phyloP scores from a whole-genome alignment of 64 coral and sea anemone species.

The Anthopleura sola region DNA sequence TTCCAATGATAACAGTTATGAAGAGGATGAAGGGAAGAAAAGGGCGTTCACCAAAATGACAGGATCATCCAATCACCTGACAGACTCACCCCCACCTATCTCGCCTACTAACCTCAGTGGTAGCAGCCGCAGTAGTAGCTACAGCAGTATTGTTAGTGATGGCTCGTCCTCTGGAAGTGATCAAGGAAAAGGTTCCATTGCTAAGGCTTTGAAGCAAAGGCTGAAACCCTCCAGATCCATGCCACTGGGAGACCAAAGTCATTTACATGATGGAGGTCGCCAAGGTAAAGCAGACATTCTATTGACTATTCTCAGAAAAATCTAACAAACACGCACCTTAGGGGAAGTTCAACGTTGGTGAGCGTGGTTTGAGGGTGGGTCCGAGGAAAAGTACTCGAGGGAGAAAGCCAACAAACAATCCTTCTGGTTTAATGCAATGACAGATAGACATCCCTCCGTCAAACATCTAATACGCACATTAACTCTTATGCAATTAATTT shows the following conservation, averaged over 20 bases:
- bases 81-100: conserved; percentile 68
- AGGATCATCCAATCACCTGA: conserved; percentile 39
- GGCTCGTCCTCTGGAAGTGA: conserved; percentile 58
- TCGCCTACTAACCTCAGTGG: conserved; percentile 70
- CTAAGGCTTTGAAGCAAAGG: conserved; percentile 47
- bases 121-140: conserved; percentile 82
- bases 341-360: too few species aligned
- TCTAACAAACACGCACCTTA: too few species aligned
- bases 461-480: not conserved
- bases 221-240: conserved; percentile 57
- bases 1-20: conserved; percentile 77
- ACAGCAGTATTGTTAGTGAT: conserved; percentile 80
- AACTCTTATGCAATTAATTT: too few species aligned
- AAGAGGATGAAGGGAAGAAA: conserved; percentile 53
- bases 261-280: not conserved
- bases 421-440: too few species aligned
- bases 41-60: conserved; percentile 48
- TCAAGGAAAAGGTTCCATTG: conserved; percentile 40
- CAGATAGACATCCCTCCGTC: not conserved
- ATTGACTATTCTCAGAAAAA: not conserved
- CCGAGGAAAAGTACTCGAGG: too few species aligned
- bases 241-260: conserved; percentile 22
- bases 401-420: too few species aligned
- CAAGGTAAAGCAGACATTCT: not conserved
- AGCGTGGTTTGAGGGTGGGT: too few species aligned